These are phyloP conservation scores for Dichetophora obliterata DNA, from an alignment of 2,888 invertebrate genomes.

Conservation along the genomic window DNA sequence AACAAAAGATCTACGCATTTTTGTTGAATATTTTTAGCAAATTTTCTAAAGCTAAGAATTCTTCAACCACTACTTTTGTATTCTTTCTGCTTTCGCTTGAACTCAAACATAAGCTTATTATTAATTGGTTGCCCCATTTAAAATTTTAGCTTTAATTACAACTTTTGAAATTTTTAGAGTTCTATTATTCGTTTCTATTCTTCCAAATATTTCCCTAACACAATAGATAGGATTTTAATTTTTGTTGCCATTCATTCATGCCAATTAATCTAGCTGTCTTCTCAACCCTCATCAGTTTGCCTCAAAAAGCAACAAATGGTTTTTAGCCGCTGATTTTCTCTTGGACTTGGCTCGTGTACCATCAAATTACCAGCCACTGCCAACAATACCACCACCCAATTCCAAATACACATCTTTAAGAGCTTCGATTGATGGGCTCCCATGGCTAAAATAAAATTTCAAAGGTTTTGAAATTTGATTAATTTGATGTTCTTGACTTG, in stretches of 20 bases:
- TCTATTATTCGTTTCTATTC: not conserved
- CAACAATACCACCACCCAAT: not conserved
- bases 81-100: too few species aligned
- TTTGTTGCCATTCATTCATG: constrained; percentile 22
- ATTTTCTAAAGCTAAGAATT: too few species aligned
- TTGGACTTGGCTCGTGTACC: not conserved
- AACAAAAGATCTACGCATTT: too few species aligned
- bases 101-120: too few species aligned
- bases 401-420: constrained; percentile 15
- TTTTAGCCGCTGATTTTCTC: not conserved
- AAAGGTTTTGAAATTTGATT: constrained; percentile 51
- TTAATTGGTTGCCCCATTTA: too few species aligned
- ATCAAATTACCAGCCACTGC: not conserved
- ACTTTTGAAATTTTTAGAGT: too few species aligned
- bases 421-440: not conserved
- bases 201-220: too few species aligned
- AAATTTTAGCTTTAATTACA: too few species aligned
- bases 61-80: too few species aligned
- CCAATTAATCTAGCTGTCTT: constrained; percentile 6
- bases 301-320: constrained; percentile 32
- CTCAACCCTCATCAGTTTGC: not conserved
- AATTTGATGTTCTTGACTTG: constrained; percentile 38
- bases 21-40: too few species aligned
- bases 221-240: too few species aligned
- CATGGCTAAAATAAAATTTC: constrained; percentile 38